Percentiles rank a stretch among this genome's conserved stretches.
These are phyloP conservation scores for Alligator sinensis DNA, from an alignment of 2,113 vertebrate genomes.

Conservation along the genomic window DNA sequence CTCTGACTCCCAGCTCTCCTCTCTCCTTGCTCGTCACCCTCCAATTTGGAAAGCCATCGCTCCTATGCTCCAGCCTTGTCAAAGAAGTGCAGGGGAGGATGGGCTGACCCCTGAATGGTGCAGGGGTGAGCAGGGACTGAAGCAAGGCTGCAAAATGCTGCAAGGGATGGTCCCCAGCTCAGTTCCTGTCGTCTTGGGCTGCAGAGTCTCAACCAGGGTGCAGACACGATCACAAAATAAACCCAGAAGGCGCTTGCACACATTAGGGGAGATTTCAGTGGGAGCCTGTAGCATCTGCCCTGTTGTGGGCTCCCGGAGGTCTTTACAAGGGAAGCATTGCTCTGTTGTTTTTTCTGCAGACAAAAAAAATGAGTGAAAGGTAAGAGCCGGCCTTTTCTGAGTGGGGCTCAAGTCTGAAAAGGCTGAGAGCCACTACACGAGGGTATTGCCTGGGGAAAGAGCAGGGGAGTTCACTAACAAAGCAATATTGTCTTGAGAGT, in stretches of 20 bases:
- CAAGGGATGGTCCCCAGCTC: accelerated
- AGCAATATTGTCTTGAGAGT: accelerated
- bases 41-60: not conserved
- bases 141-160: accelerated
- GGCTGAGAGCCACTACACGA: too few relatives aligned
- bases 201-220: not conserved
- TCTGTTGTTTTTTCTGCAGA: too few relatives aligned
- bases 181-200: not conserved
- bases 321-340: too few relatives aligned
- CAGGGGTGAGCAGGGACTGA: accelerated
- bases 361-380: too few relatives aligned
- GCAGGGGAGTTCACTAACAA: not conserved
- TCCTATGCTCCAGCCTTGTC: not conserved
- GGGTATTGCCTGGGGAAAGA: not conserved
- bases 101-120: not conserved
- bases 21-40: not conserved
- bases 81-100: not conserved
- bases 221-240: too few relatives aligned
- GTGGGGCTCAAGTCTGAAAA: too few relatives aligned
- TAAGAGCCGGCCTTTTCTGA: too few relatives aligned
- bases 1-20: too few relatives aligned
- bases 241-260: too few relatives aligned
- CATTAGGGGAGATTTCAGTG: too few relatives aligned
- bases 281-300: too few relatives aligned
- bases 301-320: too few relatives aligned